These are phyloP conservation scores for Leucoma salicis DNA, from an alignment of 2,888 invertebrate genomes.

Conservation along the genomic window DNA sequence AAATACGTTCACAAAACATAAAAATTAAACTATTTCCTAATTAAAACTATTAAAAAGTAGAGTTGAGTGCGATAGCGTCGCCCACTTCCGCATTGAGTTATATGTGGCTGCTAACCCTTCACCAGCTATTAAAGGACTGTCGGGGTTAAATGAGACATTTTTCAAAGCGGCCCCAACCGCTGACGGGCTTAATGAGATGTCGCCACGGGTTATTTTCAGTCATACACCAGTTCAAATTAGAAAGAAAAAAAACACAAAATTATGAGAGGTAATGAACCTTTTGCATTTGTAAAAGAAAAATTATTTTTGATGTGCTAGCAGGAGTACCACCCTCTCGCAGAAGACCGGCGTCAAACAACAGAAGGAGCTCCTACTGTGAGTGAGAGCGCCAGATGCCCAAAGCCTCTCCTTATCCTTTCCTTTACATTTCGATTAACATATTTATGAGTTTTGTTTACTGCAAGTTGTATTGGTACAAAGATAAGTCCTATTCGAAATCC, in stretches of 20 bases:
- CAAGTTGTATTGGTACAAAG: no score
- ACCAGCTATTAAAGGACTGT: slow-evolving; percentile 73
- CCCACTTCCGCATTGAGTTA: slow-evolving; percentile 75
- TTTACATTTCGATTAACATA: no score
- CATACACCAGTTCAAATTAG: slow-evolving; percentile 41
- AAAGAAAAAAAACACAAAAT: slow-evolving; percentile 40
- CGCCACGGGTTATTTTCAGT: slow-evolving; percentile 76
- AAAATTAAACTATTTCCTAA: slow-evolving; percentile 80
- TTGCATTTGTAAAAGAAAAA: slow-evolving; percentile 43
- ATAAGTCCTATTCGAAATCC: no score
- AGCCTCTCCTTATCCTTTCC: no score
- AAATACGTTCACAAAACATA: slow-evolving; percentile 53
- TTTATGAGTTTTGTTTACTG: no score
- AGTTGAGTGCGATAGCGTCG: slow-evolving; percentile 54
- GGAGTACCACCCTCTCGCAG: no score
- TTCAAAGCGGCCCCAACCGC: slow-evolving; percentile 67
- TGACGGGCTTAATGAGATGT: slow-evolving; percentile 80
- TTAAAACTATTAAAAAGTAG: slow-evolving; percentile 78
- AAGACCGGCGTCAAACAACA: no score
- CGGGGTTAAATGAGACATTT: slow-evolving; percentile 80
- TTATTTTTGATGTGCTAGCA: neutral
- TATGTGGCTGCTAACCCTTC: slow-evolving; percentile 79
- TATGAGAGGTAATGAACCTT: slow-evolving; percentile 46
- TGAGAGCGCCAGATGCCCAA: no score
- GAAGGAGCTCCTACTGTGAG: no score